phyloP scores from a whole-genome alignment of 2,797 vertebrate genomes.

The Carcharodon carcharias region DNA sequence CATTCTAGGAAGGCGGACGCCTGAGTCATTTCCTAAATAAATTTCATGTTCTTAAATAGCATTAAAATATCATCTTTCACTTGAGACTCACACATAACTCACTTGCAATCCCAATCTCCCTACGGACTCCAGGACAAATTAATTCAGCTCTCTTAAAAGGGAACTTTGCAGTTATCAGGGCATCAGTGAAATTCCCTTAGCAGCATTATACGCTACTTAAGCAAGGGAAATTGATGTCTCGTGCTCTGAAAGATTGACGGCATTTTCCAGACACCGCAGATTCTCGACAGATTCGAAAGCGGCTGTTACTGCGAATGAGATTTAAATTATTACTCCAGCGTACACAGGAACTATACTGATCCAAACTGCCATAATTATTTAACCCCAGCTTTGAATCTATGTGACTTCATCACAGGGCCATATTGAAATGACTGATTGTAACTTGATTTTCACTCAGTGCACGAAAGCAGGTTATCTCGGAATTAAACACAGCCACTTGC shows the following conservation, averaged over 20 bases:
- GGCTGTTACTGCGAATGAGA: background rate
- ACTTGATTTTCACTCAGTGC: slow-evolving; percentile 5
- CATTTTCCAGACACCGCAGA: background rate
- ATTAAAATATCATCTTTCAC: slow-evolving; percentile 17
- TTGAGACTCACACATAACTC: background rate
- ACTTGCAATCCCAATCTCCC: background rate
- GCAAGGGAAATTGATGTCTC: slow-evolving; percentile 11
- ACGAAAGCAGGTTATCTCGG: background rate
- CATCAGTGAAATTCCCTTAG: background rate
- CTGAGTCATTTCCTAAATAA: slow-evolving; percentile 9
- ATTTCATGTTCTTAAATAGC: background rate
- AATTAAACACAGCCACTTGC: slow-evolving; percentile 22
- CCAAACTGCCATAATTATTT: slow-evolving; percentile 4
- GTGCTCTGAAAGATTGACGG: background rate
- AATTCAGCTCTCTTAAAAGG: background rate
- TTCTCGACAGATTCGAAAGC: slow-evolving; percentile 12
- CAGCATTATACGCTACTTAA: background rate
- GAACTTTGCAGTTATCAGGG: no score
- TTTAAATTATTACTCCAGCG: background rate
- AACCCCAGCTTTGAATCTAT: slow-evolving; percentile 25
- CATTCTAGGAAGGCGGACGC: background rate
- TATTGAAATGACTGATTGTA: background rate
- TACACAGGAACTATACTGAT: background rate
- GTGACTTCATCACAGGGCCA: background rate
- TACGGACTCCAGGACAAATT: background rate